Conservation (phyloP, 2,888 invertebrate species). For the Balanococcus diminutus region DNA sequence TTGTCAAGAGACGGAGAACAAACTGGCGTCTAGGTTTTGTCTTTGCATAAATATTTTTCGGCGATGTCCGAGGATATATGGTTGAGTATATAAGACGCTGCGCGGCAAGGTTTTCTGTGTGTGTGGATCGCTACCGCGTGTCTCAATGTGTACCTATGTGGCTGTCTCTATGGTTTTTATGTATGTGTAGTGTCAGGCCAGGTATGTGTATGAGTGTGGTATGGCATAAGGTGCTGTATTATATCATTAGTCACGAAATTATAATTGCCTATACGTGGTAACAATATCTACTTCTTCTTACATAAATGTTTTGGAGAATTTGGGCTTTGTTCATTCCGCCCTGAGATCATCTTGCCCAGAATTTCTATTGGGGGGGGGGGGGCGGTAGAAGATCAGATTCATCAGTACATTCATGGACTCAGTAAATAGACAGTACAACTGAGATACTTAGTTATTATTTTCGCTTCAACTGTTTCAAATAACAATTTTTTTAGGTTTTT, state of each 20-base stretch:
- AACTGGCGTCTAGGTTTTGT: conserved; percentile 49
- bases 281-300: not conserved
- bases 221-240: not conserved
- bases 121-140: not conserved
- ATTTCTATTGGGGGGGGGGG: no score
- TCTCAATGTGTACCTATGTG: not conserved
- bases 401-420: no score
- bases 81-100: no score
- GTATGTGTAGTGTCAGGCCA: not conserved
- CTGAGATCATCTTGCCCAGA: no score
- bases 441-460: no score
- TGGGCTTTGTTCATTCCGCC: no score
- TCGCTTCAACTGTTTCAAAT: no score
- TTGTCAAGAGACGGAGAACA: conserved; percentile 15
- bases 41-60: not conserved
- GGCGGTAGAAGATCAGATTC: no score
- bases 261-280: conserved; percentile 21
- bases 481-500: no score
- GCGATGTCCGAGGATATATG: not conserved
- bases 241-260: conserved; percentile 38
- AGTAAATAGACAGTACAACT: no score
- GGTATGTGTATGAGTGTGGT: not conserved
- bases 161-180: not conserved
- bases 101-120: not conserved
- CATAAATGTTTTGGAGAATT: not conserved